A percentile compares a stretch with the other conserved stretches of the same genome.
phyloP scores from a whole-genome alignment of 2,113 vertebrate genomes.

The Madoqua kirkii region DNA sequence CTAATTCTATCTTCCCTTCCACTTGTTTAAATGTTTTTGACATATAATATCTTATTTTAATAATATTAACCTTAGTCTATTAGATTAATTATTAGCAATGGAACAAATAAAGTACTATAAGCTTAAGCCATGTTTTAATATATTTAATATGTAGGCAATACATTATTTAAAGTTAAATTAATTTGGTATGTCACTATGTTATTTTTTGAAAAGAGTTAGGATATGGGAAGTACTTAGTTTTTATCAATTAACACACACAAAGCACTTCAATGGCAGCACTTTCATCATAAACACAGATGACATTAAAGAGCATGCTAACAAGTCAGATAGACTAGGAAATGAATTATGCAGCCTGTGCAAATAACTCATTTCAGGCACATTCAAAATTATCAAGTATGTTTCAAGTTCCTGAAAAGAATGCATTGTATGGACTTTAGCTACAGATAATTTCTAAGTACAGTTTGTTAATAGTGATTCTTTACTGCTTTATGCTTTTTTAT shows the following conservation, averaged over 20 bases:
- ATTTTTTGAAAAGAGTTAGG: conserved; percentile 38
- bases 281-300: conserved; percentile 11
- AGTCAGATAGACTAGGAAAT: conserved; percentile 32
- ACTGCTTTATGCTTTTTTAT: conserved; percentile 12
- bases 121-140: conserved; percentile 24
- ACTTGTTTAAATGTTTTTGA: not conserved
- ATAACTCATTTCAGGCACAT: not conserved
- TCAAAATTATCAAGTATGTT: not conserved
- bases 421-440: not conserved
- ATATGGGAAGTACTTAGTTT: conserved; percentile 40
- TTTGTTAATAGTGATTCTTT: not conserved
- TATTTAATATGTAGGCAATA: conserved; percentile 29
- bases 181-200: conserved; percentile 39
- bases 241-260: conserved; percentile 53
- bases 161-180: conserved; percentile 52
- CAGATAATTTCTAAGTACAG: not conserved
- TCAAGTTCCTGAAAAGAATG: conserved; percentile 23
- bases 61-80: not conserved
- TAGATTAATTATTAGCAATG: conserved; percentile 17
- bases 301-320: conserved; percentile 24
- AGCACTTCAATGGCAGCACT: not conserved
- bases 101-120: conserved; percentile 2
- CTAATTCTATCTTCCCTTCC: not conserved
- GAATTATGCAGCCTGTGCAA: not conserved
- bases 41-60: conserved; percentile 16